Base-by-base conservation (phyloP, 2,797 vertebrate genomes). In the Enteromius paludinosus region DNA sequence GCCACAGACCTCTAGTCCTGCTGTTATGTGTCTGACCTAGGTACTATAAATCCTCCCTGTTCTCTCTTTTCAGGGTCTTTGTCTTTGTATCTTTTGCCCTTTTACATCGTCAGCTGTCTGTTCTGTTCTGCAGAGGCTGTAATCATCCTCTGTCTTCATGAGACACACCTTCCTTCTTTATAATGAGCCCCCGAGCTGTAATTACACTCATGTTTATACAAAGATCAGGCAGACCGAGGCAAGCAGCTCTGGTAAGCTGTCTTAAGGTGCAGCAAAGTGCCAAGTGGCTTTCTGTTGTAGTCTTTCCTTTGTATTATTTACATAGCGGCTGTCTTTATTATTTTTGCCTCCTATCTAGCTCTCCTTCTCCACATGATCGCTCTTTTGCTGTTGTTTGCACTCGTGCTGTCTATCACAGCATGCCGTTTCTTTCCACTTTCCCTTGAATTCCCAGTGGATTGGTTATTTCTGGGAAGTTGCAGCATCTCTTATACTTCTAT, bases 151-250 rank as follows among this genome's bases (percentile, higher is more conserved):
- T 66, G 56, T 66, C 85, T 78, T 38, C n/a, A 25, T 49, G 54
- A 76, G 25, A 72, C 64, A 77, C 4, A 38, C 45, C 52, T 47
- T 30, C 43, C 14, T n/a, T 12, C 35, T 52, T 68, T 8, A 69
- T 52, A 72, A 75, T 56, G 70, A 76, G 43, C 17, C 20, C 18
- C 35, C 20, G 41, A 6, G 65, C 75, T 78, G 66, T 72, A 82
- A 84, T 86, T 74, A 85, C 20, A 64, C 43, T 12, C 35, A 15
- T 75, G 76, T 87, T 85, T 86, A 72, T 38, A 65, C 72, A 86
- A 14, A 59, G 45, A 84, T 79, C 65, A 71, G n/a, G 72, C 35
- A 33, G 14, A n/a, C 35, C 0, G 18, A 43, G n/a, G 78, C 54
- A 56, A 38, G 54, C 78, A 75, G n/a, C 71, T 83, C 76, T 20